These are phyloP conservation scores for Zoanthus sansibaricus DNA, from an alignment of 92 coral and sea anemone genomes.

Conservation along the genomic window DNA sequence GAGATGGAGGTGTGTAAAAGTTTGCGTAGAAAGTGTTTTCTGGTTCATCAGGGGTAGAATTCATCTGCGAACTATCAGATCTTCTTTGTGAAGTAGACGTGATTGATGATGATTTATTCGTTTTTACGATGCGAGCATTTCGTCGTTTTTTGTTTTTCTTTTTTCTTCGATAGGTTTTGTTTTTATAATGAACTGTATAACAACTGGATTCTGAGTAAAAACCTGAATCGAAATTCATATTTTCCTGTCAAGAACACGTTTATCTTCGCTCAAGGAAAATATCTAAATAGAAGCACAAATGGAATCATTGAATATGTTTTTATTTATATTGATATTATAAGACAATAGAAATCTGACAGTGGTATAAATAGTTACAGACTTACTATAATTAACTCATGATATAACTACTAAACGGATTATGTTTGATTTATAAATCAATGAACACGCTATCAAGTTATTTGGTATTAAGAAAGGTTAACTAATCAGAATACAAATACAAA, in stretches of 20 bases:
- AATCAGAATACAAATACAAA: too few species aligned
- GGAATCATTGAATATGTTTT: too few species aligned
- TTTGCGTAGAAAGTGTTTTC: constrained; percentile 81
- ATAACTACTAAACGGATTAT: too few species aligned
- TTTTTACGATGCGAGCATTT: constrained; percentile 73
- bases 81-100: constrained; percentile 70
- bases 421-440: too few species aligned
- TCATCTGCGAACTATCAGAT: constrained; percentile 38
- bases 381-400: too few species aligned
- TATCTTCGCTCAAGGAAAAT: too few species aligned
- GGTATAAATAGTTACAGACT: too few species aligned
- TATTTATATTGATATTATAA: too few species aligned
- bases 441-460: too few species aligned
- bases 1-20: constrained; percentile 89
- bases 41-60: constrained; percentile 60
- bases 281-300: too few species aligned
- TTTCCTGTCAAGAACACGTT: constrained; percentile 2
- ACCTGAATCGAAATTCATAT: constrained; percentile 75
- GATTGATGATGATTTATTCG: constrained; percentile 61
- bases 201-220: constrained; percentile 44
- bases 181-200: constrained; percentile 59
- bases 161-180: constrained; percentile 64
- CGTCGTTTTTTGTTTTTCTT: constrained; percentile 75
- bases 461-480: too few species aligned
- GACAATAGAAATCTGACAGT: too few species aligned